phyloP scores from a whole-genome alignment of 2,888 invertebrate genomes.

The Caradrina kadenii region DNA sequence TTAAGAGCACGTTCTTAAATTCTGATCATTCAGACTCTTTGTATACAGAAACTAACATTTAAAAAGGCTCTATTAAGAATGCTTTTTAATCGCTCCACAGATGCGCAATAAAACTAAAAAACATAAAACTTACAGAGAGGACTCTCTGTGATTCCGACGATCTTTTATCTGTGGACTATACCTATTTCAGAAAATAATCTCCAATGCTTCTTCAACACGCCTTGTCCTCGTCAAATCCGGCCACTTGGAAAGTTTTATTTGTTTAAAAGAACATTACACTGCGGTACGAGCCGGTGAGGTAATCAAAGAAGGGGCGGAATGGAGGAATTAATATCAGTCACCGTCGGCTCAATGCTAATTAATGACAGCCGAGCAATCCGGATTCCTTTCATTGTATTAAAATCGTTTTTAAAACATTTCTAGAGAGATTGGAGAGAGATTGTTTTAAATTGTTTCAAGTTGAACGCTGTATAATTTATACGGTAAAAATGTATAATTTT shows the following conservation, averaged over 20 bases:
- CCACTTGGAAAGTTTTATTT: constrained; percentile 78
- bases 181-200: not conserved
- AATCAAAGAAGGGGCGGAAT: constrained; percentile 61
- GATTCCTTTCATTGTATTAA: constrained; percentile 79
- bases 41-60: no score
- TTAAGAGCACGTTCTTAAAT: no score
- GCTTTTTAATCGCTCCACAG: no score
- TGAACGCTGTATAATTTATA: not conserved
- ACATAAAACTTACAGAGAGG: no score
- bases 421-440: constrained; percentile 68
- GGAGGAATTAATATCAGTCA: constrained; percentile 68
- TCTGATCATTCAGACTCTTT: no score
- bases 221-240: constrained; percentile 9
- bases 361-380: constrained; percentile 76
- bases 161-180: not conserved
- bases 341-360: constrained; percentile 77
- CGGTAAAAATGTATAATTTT: not conserved
- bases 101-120: no score
- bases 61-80: no score
- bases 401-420: constrained; percentile 86
- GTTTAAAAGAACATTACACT: constrained; percentile 78
- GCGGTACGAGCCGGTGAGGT: constrained; percentile 53
- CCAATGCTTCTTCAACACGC: not conserved
- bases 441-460: constrained; percentile 24
- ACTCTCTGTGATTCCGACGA: not conserved